These are phyloP conservation scores for Prolemur simus DNA, from an alignment of 2,113 vertebrate species.

Conservation along the genomic window DNA sequence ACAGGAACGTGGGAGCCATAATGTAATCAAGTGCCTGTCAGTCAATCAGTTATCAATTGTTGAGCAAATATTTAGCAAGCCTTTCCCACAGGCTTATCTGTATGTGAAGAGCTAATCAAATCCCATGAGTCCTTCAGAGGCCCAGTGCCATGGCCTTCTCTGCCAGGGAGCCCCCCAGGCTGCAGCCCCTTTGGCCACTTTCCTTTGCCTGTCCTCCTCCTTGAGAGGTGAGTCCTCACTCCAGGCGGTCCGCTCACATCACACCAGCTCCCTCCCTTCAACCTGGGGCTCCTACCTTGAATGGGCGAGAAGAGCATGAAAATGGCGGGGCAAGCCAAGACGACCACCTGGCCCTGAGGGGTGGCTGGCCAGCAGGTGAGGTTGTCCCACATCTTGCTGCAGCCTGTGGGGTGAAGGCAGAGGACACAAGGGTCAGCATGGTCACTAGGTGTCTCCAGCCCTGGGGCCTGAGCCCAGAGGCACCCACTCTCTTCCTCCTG, in stretches of 20 bases:
- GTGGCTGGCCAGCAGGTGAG: conserved; percentile 94
- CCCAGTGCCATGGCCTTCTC: not conserved
- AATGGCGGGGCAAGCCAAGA: conserved; percentile 88
- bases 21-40: not conserved
- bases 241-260: not conserved
- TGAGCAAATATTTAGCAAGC: conserved; percentile 63
- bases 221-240: not conserved
- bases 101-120: conserved; percentile 41
- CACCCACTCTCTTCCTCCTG: not conserved
- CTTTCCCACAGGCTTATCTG: conserved; percentile 48
- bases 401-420: conserved; percentile 84
- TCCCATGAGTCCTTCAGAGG: not conserved
- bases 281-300: conserved; percentile 79
- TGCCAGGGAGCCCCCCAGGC: fast-evolving
- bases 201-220: not conserved
- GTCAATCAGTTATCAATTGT: conserved; percentile 48
- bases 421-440: not conserved
- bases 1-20: not conserved
- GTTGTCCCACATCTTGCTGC: conserved; percentile 92
- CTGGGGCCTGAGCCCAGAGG: not conserved
- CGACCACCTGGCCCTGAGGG: conserved; percentile 87
- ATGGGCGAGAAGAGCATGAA: conserved; percentile 88
- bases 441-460: not conserved
- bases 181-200: not conserved
- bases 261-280: not conserved